A percentile compares a stretch with the other conserved stretches of the same genome.
These are phyloP conservation scores for Gryon sp. DNA, from an alignment of 1,140 invertebrate genomes.

Conservation along the genomic window DNA sequence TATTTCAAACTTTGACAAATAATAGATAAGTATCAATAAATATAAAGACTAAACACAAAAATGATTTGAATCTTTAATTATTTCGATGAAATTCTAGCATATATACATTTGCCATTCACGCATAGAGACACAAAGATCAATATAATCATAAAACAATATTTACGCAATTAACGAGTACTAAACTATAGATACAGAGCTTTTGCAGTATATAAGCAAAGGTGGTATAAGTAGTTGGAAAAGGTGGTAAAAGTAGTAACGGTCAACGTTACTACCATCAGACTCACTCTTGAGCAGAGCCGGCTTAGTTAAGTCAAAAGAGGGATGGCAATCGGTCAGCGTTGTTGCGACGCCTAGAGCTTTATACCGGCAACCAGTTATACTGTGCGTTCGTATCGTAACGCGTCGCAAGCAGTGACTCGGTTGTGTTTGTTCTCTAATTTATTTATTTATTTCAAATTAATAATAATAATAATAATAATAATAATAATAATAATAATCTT, in stretches of 20 bases:
- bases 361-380: constrained; percentile 75
- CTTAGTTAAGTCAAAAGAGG: constrained; percentile 45
- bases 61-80: no score
- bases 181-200: constrained; percentile 6
- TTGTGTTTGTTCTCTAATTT: no score
- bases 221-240: background rate
- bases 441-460: no score
- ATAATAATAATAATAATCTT: no score
- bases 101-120: no score
- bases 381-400: constrained; percentile 70
- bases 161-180: constrained; percentile 6
- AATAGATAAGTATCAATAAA: no score
- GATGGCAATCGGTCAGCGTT: constrained; percentile 75
- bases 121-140: constrained; percentile 13
- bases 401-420: constrained; percentile 31
- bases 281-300: constrained; percentile 20
- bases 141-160: constrained; percentile 14
- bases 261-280: constrained; percentile 32
- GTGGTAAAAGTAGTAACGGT: constrained; percentile 53
- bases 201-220: background rate
- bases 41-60: no score
- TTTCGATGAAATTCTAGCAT: no score
- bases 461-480: no score
- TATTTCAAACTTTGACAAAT: no score
- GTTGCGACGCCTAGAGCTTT: constrained; percentile 69